These are phyloP conservation scores for Ctena decussata DNA, from an alignment of 2,888 invertebrate genomes.

Conservation along the genomic window DNA sequence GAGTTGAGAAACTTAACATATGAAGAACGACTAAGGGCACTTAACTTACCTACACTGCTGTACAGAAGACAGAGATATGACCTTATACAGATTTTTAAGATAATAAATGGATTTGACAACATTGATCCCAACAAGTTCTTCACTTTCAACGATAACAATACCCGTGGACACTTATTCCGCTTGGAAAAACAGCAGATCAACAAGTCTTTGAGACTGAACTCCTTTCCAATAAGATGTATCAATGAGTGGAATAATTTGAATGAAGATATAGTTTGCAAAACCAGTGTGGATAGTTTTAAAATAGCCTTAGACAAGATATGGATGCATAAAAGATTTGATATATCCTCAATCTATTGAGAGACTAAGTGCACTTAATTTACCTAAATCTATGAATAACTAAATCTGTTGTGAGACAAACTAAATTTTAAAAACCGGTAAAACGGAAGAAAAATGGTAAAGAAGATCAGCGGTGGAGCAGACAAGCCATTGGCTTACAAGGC, in stretches of 20 bases:
- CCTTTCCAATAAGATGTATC: constrained; percentile 2
- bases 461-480: not conserved
- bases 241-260: not conserved
- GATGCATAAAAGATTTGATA: not conserved
- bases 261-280: not conserved
- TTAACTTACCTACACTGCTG: not conserved
- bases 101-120: not conserved
- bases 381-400: not conserved
- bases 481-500: not conserved
- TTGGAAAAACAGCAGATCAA: constrained; percentile 2
- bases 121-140: not conserved
- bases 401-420: not conserved
- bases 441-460: not conserved
- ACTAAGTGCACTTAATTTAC: no score
- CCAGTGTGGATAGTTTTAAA: not conserved
- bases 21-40: not conserved
- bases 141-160: not conserved
- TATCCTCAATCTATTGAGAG: not conserved
- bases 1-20: not conserved
- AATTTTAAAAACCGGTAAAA: not conserved
- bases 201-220: not conserved
- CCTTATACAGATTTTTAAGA: constrained; percentile 1
- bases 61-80: not conserved
- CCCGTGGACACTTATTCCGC: constrained; percentile 4
- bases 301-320: not conserved